Base-by-base conservation (phyloP, 2,113 vertebrate species). In the Dicrurus megarhynchus region DNA sequence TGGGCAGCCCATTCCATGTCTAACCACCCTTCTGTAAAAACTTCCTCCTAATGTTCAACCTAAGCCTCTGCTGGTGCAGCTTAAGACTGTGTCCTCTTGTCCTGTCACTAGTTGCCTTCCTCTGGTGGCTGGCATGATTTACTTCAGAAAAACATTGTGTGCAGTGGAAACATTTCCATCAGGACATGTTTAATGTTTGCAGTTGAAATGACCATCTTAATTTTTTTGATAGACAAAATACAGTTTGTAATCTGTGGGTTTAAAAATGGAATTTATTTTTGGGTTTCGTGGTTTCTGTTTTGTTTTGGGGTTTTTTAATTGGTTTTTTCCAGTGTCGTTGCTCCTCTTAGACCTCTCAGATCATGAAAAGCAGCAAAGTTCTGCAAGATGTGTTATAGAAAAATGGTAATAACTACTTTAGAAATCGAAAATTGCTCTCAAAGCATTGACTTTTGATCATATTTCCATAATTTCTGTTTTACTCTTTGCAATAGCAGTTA, bases 281-380 rank as follows among this genome's bases (percentile, higher is more conserved):
- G 8, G 1, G 1, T 1, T 28, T 37, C 22, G 4, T 83, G 59
- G 8, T 8, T 79, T 28, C 1, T 13, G 6, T 24, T 64, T 84
- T 26, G 7, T 11, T 39, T 59, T 39, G 6, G 18, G 9, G 0
- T 0, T 50, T 73, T 65, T 28, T 0, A 26, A 13, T 57, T 23
- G 6, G 6, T 32, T 84, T 47, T 50, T 81, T 42, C 3, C 11
- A 28, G 15, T 83, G 22, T 32, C 16, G 26, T 49, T 77, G 9
- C 5, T 92, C 26, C 28, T 86, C 23, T 50, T 81, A 69, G 32
- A 70, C 61, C 33, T 83, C 15, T 35, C 33, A 37, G 21, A 70
- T 73, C 19, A 46, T 35, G 53, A 32, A 84, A 70, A 81, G 6
- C 27, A 87, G 3, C 1, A 17, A 77, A 18, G 3, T 3, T 70